Evolutionary conservation across 2,888 invertebrate species (phyloP).

Genomic region (Octonoba sinensis): DNA sequence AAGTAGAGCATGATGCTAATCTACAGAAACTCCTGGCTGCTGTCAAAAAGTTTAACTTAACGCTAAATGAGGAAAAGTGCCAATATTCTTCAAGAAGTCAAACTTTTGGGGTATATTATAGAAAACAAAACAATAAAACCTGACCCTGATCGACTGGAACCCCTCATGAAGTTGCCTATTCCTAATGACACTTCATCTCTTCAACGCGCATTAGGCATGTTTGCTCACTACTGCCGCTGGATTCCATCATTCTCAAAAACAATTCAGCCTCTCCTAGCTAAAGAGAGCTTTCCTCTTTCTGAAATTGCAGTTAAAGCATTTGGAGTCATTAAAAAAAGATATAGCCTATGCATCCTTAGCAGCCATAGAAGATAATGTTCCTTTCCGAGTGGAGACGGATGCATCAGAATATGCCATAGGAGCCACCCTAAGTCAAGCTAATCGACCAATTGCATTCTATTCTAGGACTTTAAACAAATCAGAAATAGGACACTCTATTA

Average conservation of each 20-base stretch:
- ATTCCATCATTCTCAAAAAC: not conserved
- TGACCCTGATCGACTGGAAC: not conserved
- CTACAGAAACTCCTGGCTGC: not conserved
- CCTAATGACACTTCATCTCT: not conserved
- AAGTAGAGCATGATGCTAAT: not conserved
- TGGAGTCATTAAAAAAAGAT: not conserved
- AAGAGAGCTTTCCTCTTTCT: not conserved
- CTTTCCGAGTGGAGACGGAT: conserved; percentile 2
- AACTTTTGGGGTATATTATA: not conserved
- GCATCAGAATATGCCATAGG: conserved; percentile 8
- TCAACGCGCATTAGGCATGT: not conserved
- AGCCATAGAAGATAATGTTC: not conserved
- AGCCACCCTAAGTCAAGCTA: not conserved
- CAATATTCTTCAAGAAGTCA: not conserved
- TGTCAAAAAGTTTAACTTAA: conserved; percentile 8
- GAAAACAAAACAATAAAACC: not conserved
- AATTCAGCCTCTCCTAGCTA: not conserved
- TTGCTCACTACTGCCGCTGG: not conserved
- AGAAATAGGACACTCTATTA: not conserved
- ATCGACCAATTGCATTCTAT: not conserved
- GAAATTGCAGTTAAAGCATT: not conserved
- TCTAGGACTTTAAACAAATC: not conserved
- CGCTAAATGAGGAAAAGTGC: conserved; percentile 16
- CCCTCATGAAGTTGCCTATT: not conserved
- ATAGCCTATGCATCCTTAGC: not conserved